Conservation (phyloP, 2,797 vertebrate species). For the Xenopus petersii region DNA sequence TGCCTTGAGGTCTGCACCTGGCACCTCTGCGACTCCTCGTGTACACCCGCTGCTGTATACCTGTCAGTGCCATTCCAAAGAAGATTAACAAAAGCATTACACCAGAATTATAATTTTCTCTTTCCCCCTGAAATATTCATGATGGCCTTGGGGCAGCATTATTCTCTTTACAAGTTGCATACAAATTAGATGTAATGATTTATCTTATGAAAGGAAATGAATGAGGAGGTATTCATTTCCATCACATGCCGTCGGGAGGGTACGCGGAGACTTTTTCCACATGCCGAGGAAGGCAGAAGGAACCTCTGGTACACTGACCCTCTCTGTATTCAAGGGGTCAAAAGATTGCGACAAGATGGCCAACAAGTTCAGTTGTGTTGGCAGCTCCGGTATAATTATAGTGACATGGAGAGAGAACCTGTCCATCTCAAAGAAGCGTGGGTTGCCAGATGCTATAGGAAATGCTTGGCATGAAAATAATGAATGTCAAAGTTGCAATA, state of each 20-base stretch:
- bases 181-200: constrained; percentile 48
- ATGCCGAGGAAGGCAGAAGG: background rate
- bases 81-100: constrained; percentile 46
- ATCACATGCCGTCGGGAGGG: constrained; percentile 6
- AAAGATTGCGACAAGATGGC: constrained; percentile 6
- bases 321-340: background rate
- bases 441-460: constrained; percentile 1
- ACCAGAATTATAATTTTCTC: constrained; percentile 39
- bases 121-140: constrained; percentile 45
- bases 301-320: too few species aligned
- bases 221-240: constrained; percentile 28
- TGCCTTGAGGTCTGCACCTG: constrained; percentile 40
- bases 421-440: background rate
- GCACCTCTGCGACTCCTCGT: background rate
- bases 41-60: constrained; percentile 22
- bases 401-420: background rate
- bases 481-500: constrained; percentile 15
- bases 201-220: constrained; percentile 44
- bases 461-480: constrained; percentile 22
- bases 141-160: constrained; percentile 42
- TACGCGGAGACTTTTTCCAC: constrained; percentile 1
- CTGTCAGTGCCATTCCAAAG: constrained; percentile 31
- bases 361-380: constrained; percentile 3
- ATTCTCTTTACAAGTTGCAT: constrained; percentile 46
- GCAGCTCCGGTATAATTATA: constrained; percentile 1